A percentile compares a stretch with the other conserved stretches of the same genome.
These are phyloP conservation scores for Sebastes itinus DNA, from an alignment of 2,797 vertebrate genomes.

Conservation along the genomic window DNA sequence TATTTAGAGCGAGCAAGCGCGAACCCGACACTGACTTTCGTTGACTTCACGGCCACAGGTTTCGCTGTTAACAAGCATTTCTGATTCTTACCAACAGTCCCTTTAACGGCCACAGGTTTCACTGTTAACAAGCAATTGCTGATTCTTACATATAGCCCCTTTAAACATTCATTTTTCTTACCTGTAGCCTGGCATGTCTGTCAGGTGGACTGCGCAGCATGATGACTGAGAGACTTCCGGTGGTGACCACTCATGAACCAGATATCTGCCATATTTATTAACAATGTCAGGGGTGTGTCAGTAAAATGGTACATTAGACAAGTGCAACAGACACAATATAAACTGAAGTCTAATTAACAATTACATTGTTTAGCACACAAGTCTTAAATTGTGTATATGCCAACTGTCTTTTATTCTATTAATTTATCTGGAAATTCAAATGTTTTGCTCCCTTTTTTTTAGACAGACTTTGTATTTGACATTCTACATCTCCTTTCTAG, in stretches of 20 bases:
- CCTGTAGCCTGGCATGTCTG: neutral
- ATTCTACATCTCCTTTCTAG: neutral
- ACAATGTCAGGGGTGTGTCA: neutral
- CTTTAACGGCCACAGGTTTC: too few species aligned
- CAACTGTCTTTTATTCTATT: neutral
- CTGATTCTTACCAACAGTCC: too few species aligned
- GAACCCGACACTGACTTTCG: too few species aligned
- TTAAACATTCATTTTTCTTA: neutral
- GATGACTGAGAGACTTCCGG: neutral
- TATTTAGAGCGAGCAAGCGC: rapidly evolving
- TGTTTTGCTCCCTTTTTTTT: neutral
- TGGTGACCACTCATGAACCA: neutral
- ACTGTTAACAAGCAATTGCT: too few species aligned
- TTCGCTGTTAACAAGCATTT: too few species aligned
- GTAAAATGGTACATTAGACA: neutral
- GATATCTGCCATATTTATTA: neutral
- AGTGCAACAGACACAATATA: neutral
- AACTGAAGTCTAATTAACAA: neutral
- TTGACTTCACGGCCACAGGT: too few species aligned
- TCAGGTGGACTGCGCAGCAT: neutral
- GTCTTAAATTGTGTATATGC: neutral
- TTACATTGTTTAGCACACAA: neutral
- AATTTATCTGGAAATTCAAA: neutral
- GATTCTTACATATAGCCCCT: too few species aligned
- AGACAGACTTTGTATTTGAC: neutral